Conservation (phyloP, 2,797 vertebrate genomes). For the Liparis tanakae region DNA sequence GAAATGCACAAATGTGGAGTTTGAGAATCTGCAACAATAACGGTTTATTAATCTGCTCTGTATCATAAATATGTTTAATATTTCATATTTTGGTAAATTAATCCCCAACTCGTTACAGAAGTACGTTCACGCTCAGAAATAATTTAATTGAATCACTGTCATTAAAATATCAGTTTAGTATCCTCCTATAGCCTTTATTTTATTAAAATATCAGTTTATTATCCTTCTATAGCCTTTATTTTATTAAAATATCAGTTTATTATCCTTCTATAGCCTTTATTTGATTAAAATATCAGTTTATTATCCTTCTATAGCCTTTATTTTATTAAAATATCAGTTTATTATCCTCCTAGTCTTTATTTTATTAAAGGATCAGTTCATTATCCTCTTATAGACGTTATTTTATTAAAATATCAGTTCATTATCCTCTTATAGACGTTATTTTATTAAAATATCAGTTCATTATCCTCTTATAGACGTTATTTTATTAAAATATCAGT, state of each 20-base stretch:
- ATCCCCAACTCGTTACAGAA: not conserved
- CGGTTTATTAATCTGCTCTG: not conserved
- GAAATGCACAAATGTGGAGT: slow-evolving; percentile 19
- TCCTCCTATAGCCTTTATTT: slow-evolving; percentile 28
- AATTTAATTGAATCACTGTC: not conserved
- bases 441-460: not conserved
- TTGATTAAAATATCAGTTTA: not conserved
- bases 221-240: too few relatives aligned
- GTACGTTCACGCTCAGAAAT: not conserved
- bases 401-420: not conserved
- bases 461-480: not conserved
- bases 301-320: too few relatives aligned
- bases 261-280: not conserved
- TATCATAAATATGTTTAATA: not conserved
- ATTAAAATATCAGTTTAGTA: slow-evolving; percentile 39
- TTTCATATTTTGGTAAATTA: not conserved
- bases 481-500: not conserved
- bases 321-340: not conserved
- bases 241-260: not conserved
- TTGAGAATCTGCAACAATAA: not conserved
- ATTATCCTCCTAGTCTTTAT: not conserved
- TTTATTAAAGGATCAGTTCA: not conserved
- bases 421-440: not conserved
- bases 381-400: not conserved
- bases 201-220: not conserved